Conservation (phyloP, 2,888 invertebrate genomes). For the Spodoptera exigua region DNA sequence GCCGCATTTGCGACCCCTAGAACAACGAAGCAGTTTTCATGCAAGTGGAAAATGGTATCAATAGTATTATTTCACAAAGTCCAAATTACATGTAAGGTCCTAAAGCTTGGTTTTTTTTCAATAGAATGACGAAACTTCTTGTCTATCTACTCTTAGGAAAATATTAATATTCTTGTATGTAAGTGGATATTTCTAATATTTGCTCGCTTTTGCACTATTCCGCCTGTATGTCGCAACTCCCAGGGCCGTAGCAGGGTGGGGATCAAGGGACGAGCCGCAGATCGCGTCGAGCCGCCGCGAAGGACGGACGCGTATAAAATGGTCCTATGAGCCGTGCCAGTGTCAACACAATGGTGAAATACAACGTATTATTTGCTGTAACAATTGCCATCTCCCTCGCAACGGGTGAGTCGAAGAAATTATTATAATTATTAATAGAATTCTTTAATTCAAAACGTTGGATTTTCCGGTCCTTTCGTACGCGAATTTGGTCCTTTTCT, state of each 20-base stretch:
- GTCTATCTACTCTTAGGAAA: no score
- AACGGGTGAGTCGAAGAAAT: conserved; percentile 71
- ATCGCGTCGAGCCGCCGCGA: conserved; percentile 62
- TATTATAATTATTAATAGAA: conserved; percentile 30
- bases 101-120: no score
- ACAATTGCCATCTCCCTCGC: conserved; percentile 73
- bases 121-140: no score
- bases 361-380: conserved; percentile 71
- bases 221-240: conserved; percentile 45
- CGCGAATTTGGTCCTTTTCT: not conserved
- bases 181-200: conserved; percentile 7
- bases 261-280: conserved; percentile 48
- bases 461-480: not conserved
- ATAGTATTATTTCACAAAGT: no score
- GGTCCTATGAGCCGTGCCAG: conserved; percentile 45
- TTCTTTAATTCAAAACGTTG: conserved; percentile 18
- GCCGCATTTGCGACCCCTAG: no score
- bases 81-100: no score
- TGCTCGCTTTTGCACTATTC: conserved; percentile 33
- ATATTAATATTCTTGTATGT: no score
- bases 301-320: conserved; percentile 63
- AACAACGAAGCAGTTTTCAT: no score
- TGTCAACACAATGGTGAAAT: conserved; percentile 74
- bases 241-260: conserved; percentile 52
- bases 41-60: no score